These are phyloP conservation scores for Simalia tracyae DNA, from an alignment of 2,797 vertebrate species.

Conservation along the genomic window DNA sequence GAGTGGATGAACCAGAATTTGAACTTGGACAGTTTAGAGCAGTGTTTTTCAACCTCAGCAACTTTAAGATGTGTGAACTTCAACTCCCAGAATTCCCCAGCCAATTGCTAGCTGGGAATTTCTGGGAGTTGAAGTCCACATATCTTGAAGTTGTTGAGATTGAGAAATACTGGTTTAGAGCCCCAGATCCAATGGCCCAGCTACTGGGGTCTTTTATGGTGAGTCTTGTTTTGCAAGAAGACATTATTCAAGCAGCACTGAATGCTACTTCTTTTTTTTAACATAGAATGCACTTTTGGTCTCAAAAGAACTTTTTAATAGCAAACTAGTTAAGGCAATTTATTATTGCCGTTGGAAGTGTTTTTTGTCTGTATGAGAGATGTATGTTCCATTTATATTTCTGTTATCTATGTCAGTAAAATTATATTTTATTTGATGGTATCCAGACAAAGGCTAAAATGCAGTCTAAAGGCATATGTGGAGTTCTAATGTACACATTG, in stretches of 20 bases:
- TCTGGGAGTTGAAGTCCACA: background rate
- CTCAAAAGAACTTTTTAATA: background rate
- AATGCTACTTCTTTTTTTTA: background rate
- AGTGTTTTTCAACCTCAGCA: too few relatives aligned
- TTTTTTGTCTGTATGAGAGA: background rate
- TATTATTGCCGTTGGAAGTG: background rate
- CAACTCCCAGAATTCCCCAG: too few relatives aligned
- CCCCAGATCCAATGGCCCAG: background rate
- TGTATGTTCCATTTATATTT: background rate
- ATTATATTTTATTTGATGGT: background rate
- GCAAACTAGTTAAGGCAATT: background rate
- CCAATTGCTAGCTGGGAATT: background rate
- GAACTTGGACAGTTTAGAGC: background rate
- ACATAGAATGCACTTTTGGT: background rate
- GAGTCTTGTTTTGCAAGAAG: background rate
- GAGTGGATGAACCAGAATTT: background rate
- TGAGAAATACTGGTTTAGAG: background rate
- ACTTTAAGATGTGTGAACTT: too few relatives aligned
- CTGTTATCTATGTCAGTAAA: background rate
- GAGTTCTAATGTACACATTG: background rate
- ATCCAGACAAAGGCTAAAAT: background rate
- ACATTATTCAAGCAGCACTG: background rate
- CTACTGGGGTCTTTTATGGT: background rate
- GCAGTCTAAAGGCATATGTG: background rate
- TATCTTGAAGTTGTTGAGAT: background rate